Evolutionary conservation across 2,888 invertebrate genomes (phyloP), one percentile per base, ranked within the genome.

Genomic region (Oligia strigilis): DNA sequence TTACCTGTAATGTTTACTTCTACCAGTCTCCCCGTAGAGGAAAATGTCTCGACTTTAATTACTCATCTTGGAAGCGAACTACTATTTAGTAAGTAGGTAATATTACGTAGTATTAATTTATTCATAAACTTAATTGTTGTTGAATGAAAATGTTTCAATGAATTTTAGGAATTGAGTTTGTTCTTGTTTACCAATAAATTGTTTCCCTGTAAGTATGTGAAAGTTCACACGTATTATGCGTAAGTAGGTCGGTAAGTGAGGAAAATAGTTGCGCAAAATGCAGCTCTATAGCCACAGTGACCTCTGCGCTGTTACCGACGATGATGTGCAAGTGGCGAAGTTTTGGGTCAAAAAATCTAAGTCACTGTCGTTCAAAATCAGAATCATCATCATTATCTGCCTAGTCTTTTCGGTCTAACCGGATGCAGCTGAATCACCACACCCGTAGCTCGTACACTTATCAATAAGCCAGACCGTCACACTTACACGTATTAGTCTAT

Each of bases 101-200:
- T n/a, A 40, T 62, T 81, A 62, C 70, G 62, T 71, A 46, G 62
- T 81, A n/a, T 62, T 55, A 11, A 64, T 58, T 79, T 55, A 73
- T 81, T 58, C 58, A 58, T 79, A 55, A 3, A n/a, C n/a, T 4
- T 60, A 29, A n/a, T 58, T 58, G 62, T 29, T 58, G 13, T 81
- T 72, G 8, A 81, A 65, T 58, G 64, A 81, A 62, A 79, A 49
- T 74, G 64, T 40, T 14, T 36, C 46, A 58, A 40, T 75, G 0
- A 58, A 40, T 82, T 74, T 74, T 40, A 58, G 23, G 49, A 74
- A 29, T 65, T 66, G 5, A 23, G 9, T 43, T 52, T 74, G 19
- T 60, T 60, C 2, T 49, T 65, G 19, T 40, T 72, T 49, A 19
- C 3, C 3, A 23, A 49, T 49, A 49, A 13, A 8, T 6, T 8